Evolutionary conservation across 2,888 invertebrate genomes (phyloP), one percentile per base, ranked within the genome.

Genomic region (Emmelina monodactyla): DNA sequence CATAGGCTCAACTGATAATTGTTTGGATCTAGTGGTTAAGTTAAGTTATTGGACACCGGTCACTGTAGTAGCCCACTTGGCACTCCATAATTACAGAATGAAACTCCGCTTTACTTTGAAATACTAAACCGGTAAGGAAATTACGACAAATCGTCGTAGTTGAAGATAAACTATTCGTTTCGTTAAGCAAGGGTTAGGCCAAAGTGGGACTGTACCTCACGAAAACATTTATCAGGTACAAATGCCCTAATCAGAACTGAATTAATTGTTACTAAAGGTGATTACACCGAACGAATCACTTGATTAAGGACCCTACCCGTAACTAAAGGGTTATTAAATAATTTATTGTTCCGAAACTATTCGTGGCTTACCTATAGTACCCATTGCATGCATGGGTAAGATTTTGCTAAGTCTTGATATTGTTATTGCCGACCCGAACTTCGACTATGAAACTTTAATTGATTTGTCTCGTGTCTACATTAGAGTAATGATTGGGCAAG

Each of bases 271-370:
- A 63, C 67, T 61, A 63, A 71, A 69, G 69, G 63, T 65, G 66
- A 73, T 71, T 70, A 59, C 53, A 55, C 53, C 50, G 50, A 58
- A 70, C 64, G 64, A 70, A 62, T 64, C 60, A 59, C 52, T 62
- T 72, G 71, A 76, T 76, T 72, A 72, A 71, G 64, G n/a, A 25
- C 25, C 66, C 63, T 53, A 61, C 58, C 63, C 60, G 64, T 66
- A 60, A 56, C 57, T 49, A 53, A 58, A 58, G 67, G 75, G 71
- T 70, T 73, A 75, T 72, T 70, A 73, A 69, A 75, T 72, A 75
- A 78, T 78, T 76, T 76, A 75, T 75, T 75, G 73, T 75, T 64
- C 67, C 56, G 57, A 55, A 62, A 68, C 70, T 73, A 70, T 67
- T 65, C 62, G 64, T 55, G 63, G 68, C 63, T 55, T 11, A 25